Conservation (phyloP, 2,888 invertebrate genomes). For the Amphipyra berbera region DNA sequence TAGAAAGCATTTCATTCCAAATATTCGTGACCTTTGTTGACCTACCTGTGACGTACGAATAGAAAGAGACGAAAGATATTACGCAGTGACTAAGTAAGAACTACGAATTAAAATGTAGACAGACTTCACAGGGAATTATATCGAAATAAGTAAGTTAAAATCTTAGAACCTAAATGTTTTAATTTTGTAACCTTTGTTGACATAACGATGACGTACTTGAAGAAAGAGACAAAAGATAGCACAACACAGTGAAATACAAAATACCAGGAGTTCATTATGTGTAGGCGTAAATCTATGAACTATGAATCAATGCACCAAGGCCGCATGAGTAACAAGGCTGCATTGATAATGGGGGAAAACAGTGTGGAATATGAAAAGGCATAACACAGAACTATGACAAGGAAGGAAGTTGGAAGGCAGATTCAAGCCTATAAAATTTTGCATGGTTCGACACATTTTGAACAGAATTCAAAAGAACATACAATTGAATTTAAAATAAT, state of each 20-base stretch:
- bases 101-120: conserved; percentile 40
- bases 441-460: neutral
- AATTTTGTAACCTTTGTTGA: conserved; percentile 11
- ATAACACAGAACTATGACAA: neutral
- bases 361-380: neutral
- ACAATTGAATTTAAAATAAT: neutral
- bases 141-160: neutral
- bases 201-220: neutral
- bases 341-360: neutral
- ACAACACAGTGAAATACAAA: neutral
- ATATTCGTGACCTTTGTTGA: conserved; percentile 56
- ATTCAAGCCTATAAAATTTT: no score
- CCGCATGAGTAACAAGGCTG: conserved; percentile 29
- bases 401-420: no score
- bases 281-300: conserved; percentile 27
- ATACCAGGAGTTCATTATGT: conserved; percentile 30
- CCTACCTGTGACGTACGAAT: conserved; percentile 56
- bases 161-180: neutral
- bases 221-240: conserved; percentile 4
- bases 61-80: conserved; percentile 30
- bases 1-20: conserved; percentile 37
- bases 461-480: neutral
- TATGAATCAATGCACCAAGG: conserved; percentile 51
- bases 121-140: conserved; percentile 9
- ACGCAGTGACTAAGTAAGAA: conserved; percentile 32